phyloP scores from a whole-genome alignment of 2,113 vertebrate genomes.

The Daboia siamensis region DNA sequence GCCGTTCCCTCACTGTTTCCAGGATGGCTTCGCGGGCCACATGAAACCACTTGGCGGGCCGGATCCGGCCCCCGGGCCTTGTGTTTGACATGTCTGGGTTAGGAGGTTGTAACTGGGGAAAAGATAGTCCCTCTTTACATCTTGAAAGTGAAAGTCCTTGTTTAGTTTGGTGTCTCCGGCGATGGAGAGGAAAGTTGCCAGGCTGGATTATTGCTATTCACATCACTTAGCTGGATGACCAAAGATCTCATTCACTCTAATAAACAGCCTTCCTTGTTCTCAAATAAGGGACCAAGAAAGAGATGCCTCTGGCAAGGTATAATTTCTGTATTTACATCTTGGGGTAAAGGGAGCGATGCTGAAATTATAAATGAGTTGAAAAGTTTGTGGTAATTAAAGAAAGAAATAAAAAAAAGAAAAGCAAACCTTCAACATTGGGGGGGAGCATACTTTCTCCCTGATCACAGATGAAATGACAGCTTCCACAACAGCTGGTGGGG shows the following conservation, averaged over 20 bases:
- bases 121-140: not conserved
- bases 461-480: not conserved
- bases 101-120: too few species aligned
- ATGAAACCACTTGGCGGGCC: too few species aligned
- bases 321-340: not conserved
- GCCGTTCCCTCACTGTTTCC: too few species aligned
- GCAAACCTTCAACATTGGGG: not conserved
- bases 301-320: not conserved
- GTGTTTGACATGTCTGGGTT: too few species aligned
- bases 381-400: not conserved
- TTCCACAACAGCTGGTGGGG: not conserved
- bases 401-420: not conserved
- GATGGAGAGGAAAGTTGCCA: not conserved
- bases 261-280: not conserved
- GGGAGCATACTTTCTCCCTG: not conserved
- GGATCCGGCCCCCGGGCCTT: too few species aligned
- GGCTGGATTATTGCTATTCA: not conserved
- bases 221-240: not conserved
- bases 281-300: not conserved
- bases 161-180: not conserved
- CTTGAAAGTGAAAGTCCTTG: not conserved
- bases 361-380: not conserved
- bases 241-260: not conserved
- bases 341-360: not conserved
- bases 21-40: too few species aligned